Conservation (phyloP, 1,140 invertebrate species). For the Gonatopus flavifemur region DNA sequence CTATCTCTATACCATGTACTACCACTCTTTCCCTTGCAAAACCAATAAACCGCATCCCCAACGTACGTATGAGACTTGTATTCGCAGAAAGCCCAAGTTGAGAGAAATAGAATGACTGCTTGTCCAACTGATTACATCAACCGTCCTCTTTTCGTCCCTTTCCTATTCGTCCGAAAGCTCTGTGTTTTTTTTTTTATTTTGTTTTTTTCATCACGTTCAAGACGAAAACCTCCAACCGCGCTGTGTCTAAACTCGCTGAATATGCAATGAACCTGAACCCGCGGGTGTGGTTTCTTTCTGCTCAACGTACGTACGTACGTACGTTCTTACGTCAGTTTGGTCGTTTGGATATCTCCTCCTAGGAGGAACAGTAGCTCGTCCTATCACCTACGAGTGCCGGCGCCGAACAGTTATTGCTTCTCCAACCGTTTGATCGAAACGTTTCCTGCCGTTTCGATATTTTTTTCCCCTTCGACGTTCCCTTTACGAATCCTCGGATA, state of each 20-base stretch:
- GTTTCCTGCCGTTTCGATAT: too few species aligned
- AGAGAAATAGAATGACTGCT: conserved; percentile 29
- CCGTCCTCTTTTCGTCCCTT: conserved; percentile 27
- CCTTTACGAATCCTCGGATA: too few species aligned
- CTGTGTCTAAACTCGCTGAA: conserved; percentile 37
- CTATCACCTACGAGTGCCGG: too few species aligned
- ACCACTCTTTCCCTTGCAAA: conserved; percentile 21
- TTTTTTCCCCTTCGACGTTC: too few species aligned
- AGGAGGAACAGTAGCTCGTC: too few species aligned
- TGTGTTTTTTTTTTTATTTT: neutral
- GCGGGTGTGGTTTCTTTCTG: conserved; percentile 32
- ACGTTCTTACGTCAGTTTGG: conserved; percentile 30
- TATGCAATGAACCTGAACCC: conserved; percentile 53
- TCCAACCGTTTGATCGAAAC: too few species aligned
- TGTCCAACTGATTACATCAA: conserved; percentile 27
- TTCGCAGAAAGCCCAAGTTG: too few species aligned
- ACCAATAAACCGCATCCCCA: conserved; percentile 54
- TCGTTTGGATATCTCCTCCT: too few species aligned
- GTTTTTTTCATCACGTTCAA: conserved; percentile 17
- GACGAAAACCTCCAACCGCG: conserved; percentile 41
- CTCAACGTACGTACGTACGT: conserved; percentile 10
- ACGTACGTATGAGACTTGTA: conserved; percentile 31
- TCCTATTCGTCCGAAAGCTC: conserved; percentile 20
- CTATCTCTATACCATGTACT: conserved; percentile 3
- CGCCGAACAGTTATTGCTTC: neutral